phyloP scores from a whole-genome alignment of 1,140 invertebrate genomes.

The Zaprionus inermis region DNA sequence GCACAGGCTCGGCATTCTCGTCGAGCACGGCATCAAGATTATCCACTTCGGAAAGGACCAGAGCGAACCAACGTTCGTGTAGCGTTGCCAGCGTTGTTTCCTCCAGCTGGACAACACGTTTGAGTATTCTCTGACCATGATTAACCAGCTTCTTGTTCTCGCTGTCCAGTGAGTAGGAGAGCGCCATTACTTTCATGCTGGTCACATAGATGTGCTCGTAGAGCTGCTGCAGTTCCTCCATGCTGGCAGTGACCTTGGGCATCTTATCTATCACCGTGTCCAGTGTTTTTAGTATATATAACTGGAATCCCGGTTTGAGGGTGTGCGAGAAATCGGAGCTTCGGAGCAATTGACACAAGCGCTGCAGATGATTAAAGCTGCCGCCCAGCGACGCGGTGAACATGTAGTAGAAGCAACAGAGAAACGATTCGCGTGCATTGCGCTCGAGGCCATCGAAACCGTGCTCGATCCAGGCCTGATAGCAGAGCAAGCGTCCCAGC shows the following conservation, averaged over 20 bases:
- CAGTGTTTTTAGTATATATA: slow-evolving; percentile 59
- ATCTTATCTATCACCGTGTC: slow-evolving; percentile 64
- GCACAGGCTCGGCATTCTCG: slow-evolving; percentile 68
- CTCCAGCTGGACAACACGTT: slow-evolving; percentile 39
- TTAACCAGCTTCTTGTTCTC: slow-evolving; percentile 4
- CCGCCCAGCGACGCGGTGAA: slow-evolving; percentile 87
- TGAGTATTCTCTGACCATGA: slow-evolving; percentile 34
- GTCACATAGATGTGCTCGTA: slow-evolving; percentile 57
- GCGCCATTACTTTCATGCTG: slow-evolving; percentile 63
- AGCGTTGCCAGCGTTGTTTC: slow-evolving; percentile 36
- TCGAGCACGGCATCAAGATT: slow-evolving; percentile 73
- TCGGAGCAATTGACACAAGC: slow-evolving; percentile 75
- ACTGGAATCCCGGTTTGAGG: slow-evolving; percentile 60
- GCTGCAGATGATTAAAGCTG: slow-evolving; percentile 83
- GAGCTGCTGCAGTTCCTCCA: slow-evolving; percentile 47
- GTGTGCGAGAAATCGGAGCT: slow-evolving; percentile 82
- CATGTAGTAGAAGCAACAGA: slow-evolving; percentile 85
- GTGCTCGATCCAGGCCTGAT: slow-evolving; percentile 73
- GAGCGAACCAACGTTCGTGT: slow-evolving; percentile 60
- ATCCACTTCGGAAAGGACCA: slow-evolving; percentile 61
- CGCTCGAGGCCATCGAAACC: slow-evolving; percentile 70
- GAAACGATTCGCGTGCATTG: slow-evolving; percentile 66
- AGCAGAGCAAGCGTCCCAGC: slow-evolving; percentile 70
- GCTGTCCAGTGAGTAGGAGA: slow-evolving; percentile 38
- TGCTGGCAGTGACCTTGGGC: slow-evolving; percentile 24